phyloP scores from a whole-genome alignment of 2,888 invertebrate genomes.

The Ellobium chinense region DNA sequence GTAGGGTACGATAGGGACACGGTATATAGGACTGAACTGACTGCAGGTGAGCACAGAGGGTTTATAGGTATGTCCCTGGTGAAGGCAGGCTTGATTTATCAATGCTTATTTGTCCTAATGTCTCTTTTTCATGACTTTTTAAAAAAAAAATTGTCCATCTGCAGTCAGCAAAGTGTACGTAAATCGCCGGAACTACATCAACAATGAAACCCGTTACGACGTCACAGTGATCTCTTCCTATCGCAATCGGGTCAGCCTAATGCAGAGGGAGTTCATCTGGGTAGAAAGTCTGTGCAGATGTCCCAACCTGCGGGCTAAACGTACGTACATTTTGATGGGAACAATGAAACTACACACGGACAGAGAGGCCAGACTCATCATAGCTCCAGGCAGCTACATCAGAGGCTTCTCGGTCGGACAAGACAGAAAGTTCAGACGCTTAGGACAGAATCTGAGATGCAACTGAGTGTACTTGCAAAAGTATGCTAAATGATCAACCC shows the following conservation, averaged over 20 bases:
- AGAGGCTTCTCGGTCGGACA: constrained; percentile 34
- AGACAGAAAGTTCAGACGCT: constrained; percentile 15
- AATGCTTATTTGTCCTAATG: too few relatives aligned
- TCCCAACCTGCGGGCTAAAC: constrained; percentile 41
- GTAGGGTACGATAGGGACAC: too few relatives aligned
- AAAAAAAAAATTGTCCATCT: too few relatives aligned
- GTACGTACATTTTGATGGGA: constrained; percentile 52
- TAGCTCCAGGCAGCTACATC: constrained; percentile 37
- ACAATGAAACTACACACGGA: constrained; percentile 32
- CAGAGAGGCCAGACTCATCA: constrained; percentile 44
- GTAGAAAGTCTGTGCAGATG: constrained; percentile 51
- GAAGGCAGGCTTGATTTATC: too few relatives aligned
- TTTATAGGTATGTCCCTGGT: too few relatives aligned
- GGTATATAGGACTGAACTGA: too few relatives aligned
- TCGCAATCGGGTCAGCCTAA: constrained; percentile 42
- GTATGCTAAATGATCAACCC: too few relatives aligned
- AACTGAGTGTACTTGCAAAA: neutral
- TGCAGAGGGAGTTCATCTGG: constrained; percentile 51
- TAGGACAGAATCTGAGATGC: constrained; percentile 10
- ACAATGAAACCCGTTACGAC: constrained; percentile 51
- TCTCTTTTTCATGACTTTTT: too few relatives aligned
- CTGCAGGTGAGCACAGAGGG: too few relatives aligned
- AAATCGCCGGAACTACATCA: constrained; percentile 25
- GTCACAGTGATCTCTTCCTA: constrained; percentile 48
- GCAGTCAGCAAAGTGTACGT: constrained; percentile 47